A percentile compares a stretch with the other conserved stretches of the same genome.
These are phyloP conservation scores for Lampris megalopsis DNA, from an alignment of 2,113 vertebrate genomes.

Conservation along the genomic window DNA sequence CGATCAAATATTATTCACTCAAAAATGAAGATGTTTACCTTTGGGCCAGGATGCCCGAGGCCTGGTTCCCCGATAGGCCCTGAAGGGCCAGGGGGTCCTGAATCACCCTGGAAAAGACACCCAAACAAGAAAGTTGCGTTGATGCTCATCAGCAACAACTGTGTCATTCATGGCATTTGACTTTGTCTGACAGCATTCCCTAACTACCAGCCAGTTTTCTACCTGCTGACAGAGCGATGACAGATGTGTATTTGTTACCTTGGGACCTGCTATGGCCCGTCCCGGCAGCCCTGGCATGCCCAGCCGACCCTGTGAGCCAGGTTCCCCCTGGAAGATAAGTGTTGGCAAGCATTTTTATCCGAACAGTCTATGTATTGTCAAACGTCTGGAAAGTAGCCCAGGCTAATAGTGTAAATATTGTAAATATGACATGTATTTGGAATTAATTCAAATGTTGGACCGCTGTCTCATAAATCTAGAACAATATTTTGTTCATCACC, in stretches of 20 bases:
- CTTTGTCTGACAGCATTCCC: constrained; percentile 18
- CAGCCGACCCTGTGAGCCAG: constrained; percentile 84
- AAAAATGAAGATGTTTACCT: constrained; percentile 75
- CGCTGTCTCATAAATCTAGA: constrained; percentile 13
- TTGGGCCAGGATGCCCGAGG: constrained; percentile 89
- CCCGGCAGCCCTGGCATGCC: constrained; percentile 88
- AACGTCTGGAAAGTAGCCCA: not conserved
- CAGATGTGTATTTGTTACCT: constrained; percentile 78
- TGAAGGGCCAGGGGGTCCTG: constrained; percentile 83
- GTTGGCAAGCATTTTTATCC: constrained; percentile 11
- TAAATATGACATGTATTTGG: constrained; percentile 1
- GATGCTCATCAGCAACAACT: constrained; percentile 10
- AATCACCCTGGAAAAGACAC: constrained; percentile 84
- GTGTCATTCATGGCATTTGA: constrained; percentile 24
- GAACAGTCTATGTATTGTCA: constrained; percentile 1
- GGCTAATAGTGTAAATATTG: not conserved
- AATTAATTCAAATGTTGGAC: constrained; percentile 17
- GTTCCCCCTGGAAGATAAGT: constrained; percentile 86
- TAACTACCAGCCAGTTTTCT: constrained; percentile 24
- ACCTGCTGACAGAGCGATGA: constrained; percentile 34
- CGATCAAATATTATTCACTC: not conserved
- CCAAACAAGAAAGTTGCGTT: constrained; percentile 24
- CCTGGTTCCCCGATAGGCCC: constrained; percentile 90
- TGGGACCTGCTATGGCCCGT: constrained; percentile 87
- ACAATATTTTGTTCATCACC: not conserved